Percentiles rank a stretch among this genome's conserved stretches.
Conservation (phyloP, 2,888 invertebrate genomes). For the Dryobotodes eremita region DNA sequence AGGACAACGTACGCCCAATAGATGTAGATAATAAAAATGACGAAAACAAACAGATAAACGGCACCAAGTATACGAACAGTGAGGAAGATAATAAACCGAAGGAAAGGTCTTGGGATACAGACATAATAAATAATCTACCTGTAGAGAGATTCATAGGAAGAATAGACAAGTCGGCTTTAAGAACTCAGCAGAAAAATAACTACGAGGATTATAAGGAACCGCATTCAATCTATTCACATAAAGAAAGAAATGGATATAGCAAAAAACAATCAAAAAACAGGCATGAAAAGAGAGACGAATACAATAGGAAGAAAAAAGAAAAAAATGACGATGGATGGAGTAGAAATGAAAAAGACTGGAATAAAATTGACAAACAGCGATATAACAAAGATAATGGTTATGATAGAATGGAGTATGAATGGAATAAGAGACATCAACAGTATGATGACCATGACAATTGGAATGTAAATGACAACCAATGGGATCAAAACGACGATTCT, state of each 20-base stretch:
- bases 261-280: background rate
- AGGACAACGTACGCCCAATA: background rate
- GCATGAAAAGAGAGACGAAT: background rate
- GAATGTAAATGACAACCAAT: conserved; percentile 6
- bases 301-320: background rate
- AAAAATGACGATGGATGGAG: background rate
- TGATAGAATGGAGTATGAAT: conserved; percentile 21
- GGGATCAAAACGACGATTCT: background rate
- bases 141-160: background rate
- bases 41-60: background rate
- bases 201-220: background rate
- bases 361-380: background rate
- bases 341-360: background rate
- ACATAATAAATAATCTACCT: background rate
- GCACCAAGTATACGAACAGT: background rate
- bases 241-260: background rate
- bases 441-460: background rate
- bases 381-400: background rate
- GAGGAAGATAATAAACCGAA: too few relatives aligned
- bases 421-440: conserved; percentile 35
- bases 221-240: background rate
- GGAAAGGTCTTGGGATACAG: background rate
- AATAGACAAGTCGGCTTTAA: background rate
- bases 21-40: background rate
- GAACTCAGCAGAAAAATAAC: background rate